Percentiles rank a stretch among this genome's conserved stretches.
Evolutionary conservation across 1,140 invertebrate species (phyloP).

Genomic region (Drosophila mojavensis): DNA sequence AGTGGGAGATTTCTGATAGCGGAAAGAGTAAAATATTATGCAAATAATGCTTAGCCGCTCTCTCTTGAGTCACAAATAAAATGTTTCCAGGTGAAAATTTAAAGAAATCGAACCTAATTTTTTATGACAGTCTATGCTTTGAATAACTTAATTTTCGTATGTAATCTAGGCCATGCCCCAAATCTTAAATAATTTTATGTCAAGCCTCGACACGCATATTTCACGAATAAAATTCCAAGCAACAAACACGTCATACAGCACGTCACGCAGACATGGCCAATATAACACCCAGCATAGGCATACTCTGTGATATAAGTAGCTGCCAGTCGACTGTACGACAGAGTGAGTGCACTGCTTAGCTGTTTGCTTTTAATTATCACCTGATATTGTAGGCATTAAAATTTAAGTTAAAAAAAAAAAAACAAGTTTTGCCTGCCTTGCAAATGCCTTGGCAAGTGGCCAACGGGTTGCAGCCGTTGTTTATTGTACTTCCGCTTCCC

Average conservation of each 20-base stretch:
- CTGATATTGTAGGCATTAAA: conserved; percentile 27
- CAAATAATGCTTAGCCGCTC: neutral
- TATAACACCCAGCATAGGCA: neutral
- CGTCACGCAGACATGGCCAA: neutral
- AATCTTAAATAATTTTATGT: conserved; percentile 6
- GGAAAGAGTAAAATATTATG: too few species aligned
- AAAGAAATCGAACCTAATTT: too few species aligned
- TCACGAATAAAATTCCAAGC: neutral
- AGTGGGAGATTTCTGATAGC: too few species aligned
- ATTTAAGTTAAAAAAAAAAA: conserved; percentile 13
- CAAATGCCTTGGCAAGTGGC: conserved; percentile 24
- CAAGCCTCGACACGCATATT: conserved; percentile 2
- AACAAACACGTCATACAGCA: neutral
- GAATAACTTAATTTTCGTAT: conserved; percentile 1
- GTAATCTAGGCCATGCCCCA: neutral
- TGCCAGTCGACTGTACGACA: too few species aligned
- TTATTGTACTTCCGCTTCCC: conserved; percentile 25
- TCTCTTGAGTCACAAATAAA: neutral
- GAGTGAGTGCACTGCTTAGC: neutral
- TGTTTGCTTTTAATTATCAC: conserved; percentile 19
- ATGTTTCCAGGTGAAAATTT: too few species aligned
- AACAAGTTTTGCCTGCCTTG: conserved; percentile 11
- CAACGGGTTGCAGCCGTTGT: conserved; percentile 14
- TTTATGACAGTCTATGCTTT: neutral
- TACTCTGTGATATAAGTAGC: neutral